Conservation (phyloP, 2,888 invertebrate genomes). For the Drymonia ruficornis region DNA sequence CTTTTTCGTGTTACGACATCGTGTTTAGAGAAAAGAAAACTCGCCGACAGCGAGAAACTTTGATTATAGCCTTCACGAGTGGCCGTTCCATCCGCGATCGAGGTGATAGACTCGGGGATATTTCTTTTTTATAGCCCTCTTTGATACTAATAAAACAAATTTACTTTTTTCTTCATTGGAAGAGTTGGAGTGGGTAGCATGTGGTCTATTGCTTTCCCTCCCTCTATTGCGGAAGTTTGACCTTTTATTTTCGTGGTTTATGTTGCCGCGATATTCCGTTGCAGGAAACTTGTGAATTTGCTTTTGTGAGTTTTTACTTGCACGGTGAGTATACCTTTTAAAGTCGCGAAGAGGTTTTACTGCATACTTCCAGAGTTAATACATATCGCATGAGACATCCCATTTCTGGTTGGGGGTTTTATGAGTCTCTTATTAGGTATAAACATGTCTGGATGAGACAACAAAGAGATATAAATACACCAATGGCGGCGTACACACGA, state of each 20-base stretch:
- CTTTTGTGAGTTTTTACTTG: slow-evolving; percentile 49
- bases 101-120: slow-evolving; percentile 78
- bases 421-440: slow-evolving; percentile 67
- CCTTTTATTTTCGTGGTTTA: slow-evolving; percentile 61
- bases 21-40: slow-evolving; percentile 82
- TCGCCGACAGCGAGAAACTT: slow-evolving; percentile 80
- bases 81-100: slow-evolving; percentile 74
- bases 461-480: slow-evolving; percentile 53
- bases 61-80: slow-evolving; percentile 82
- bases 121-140: slow-evolving; percentile 80
- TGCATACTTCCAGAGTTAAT: slow-evolving; percentile 61
- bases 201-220: slow-evolving; percentile 68
- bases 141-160: slow-evolving; percentile 83
- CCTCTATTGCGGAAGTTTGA: slow-evolving; percentile 65
- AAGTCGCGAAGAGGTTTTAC: slow-evolving; percentile 58
- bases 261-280: slow-evolving; percentile 48
- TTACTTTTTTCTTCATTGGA: slow-evolving; percentile 69
- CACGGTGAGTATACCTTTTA: slow-evolving; percentile 48
- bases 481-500: slow-evolving; percentile 17
- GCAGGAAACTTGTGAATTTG: slow-evolving; percentile 57
- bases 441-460: slow-evolving; percentile 49
- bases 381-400: slow-evolving; percentile 59
- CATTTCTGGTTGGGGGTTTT: slow-evolving; percentile 60
- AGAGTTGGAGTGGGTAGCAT: slow-evolving; percentile 69
- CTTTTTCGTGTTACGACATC: slow-evolving; percentile 82